Percentiles rank a stretch among this genome's conserved stretches.
Conservation (phyloP, 2,797 vertebrate species). For the Heterohyrax brucei region DNA sequence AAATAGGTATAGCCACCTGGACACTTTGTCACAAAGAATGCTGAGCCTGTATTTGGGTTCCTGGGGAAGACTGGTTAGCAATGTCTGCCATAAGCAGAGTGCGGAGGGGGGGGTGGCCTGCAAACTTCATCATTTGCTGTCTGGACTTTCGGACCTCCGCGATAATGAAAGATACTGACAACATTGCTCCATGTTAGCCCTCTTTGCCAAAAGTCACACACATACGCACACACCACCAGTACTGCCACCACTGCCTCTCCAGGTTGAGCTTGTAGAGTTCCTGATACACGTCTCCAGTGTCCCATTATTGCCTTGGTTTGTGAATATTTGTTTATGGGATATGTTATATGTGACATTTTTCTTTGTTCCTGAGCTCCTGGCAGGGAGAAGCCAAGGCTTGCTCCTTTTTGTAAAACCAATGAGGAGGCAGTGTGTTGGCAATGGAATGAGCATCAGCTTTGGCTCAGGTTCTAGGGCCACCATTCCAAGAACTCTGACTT, state of each 20-base stretch:
- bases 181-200: neutral
- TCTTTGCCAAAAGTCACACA: neutral
- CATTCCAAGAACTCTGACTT: neutral
- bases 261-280: conserved; percentile 2
- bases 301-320: neutral
- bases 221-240: neutral
- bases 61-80: neutral
- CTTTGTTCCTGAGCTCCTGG: neutral
- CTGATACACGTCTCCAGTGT: neutral
- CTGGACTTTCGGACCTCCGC: conserved; percentile 1
- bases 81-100: neutral
- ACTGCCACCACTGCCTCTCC: neutral
- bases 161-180: neutral
- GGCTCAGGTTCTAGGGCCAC: neutral
- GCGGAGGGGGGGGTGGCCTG: no score
- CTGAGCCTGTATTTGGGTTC: neutral
- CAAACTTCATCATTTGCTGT: neutral
- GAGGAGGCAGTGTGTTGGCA: neutral
- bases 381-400: neutral
- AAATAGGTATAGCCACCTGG: neutral
- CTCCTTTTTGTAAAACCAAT: neutral
- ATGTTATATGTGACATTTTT: neutral
- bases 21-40: neutral
- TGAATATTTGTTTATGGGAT: neutral
- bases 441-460: neutral